A percentile compares a stretch with the other conserved stretches of the same genome.
Conservation (phyloP, 2,797 vertebrate genomes). For the Myotis planiceps region DNA sequence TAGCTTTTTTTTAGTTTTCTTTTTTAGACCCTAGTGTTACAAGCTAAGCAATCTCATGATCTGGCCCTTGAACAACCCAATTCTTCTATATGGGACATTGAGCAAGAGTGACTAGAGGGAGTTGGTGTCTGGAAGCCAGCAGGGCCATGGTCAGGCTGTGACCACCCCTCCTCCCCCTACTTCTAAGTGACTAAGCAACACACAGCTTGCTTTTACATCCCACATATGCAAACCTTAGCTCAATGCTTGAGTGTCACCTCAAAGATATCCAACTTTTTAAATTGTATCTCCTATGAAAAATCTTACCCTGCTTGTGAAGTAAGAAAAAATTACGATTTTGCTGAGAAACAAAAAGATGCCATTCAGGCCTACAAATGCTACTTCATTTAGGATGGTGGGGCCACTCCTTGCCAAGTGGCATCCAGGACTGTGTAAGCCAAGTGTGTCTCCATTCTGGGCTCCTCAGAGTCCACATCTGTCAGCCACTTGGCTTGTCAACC, state of each 20-base stretch:
- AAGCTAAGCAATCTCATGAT: background rate
- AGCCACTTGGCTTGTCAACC: constrained; percentile 66
- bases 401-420: constrained; percentile 58
- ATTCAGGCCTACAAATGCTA: constrained; percentile 61
- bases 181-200: background rate
- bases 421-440: constrained; percentile 59
- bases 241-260: background rate
- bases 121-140: background rate
- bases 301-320: constrained; percentile 42
- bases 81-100: background rate
- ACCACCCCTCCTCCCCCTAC: accelerated
- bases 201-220: background rate
- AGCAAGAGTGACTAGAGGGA: background rate
- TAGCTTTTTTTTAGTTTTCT: background rate
- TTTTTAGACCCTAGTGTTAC: background rate
- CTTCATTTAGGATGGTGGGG: constrained; percentile 67
- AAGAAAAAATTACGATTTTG: constrained; percentile 54
- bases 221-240: background rate
- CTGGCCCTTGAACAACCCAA: background rate
- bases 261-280: background rate
- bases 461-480: constrained; percentile 58
- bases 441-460: constrained; percentile 52
- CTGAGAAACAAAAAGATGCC: constrained; percentile 43
- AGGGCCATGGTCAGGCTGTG: background rate
- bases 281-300: background rate